Conservation (phyloP, 2,888 invertebrate species). For the Ecliptopera silaceata region DNA sequence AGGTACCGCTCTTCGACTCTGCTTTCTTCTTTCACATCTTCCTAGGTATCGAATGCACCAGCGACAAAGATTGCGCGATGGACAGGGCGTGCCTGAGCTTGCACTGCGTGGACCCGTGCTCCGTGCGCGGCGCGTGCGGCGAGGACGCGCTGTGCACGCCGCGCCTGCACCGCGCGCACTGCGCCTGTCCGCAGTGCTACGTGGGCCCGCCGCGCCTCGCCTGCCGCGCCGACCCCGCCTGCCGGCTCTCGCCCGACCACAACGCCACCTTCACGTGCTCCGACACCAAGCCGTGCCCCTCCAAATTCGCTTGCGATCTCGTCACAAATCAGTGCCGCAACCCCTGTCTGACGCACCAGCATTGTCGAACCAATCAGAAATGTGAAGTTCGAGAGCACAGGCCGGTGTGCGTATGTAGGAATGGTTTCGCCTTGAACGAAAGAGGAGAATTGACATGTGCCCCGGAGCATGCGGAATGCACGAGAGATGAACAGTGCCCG, state of each 20-base stretch:
- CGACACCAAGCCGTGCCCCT: slow-evolving; percentile 87
- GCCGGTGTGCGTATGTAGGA: slow-evolving; percentile 94
- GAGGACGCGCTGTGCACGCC: slow-evolving; percentile 94
- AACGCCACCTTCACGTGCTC: slow-evolving; percentile 86
- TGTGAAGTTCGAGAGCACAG: slow-evolving; percentile 94
- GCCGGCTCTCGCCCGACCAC: slow-evolving; percentile 85
- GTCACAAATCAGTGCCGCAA: slow-evolving; percentile 89
- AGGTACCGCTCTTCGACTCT: slow-evolving; percentile 89
- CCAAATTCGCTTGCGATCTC: slow-evolving; percentile 88
- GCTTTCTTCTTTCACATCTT: slow-evolving; percentile 84
- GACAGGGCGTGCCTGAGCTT: slow-evolving; percentile 96
- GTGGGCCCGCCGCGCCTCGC: slow-evolving; percentile 91
- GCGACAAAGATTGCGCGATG: slow-evolving; percentile 95
- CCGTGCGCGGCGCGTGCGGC: slow-evolving; percentile 93
- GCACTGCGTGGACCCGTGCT: slow-evolving; percentile 96
- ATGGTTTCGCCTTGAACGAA: slow-evolving; percentile 94
- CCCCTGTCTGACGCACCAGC: slow-evolving; percentile 88
- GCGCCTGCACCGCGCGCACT: slow-evolving; percentile 92
- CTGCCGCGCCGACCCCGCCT: slow-evolving; percentile 91
- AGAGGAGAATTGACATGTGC: slow-evolving; percentile 94
- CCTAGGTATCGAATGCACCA: slow-evolving; percentile 93
- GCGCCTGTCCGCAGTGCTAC: slow-evolving; percentile 94
- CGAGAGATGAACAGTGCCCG: slow-evolving; percentile 91
- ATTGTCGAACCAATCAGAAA: slow-evolving; percentile 91
- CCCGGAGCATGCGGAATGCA: slow-evolving; percentile 91